A percentile compares a stretch with the other conserved stretches of the same genome.
Conservation (phyloP, 1,140 invertebrate genomes). For the Drosophila simulans region DNA sequence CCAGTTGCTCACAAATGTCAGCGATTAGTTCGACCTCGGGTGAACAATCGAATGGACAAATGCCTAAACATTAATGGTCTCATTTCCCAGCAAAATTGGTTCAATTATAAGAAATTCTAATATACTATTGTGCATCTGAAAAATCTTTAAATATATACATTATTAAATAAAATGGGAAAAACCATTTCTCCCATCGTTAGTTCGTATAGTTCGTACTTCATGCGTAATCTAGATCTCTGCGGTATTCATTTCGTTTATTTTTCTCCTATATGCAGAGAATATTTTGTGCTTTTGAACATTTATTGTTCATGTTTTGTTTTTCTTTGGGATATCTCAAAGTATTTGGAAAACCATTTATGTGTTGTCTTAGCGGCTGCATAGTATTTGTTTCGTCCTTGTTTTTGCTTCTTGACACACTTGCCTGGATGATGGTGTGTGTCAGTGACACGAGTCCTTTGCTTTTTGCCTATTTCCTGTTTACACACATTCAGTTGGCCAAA, state of each 20-base stretch:
- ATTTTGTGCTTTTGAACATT: constrained; percentile 1
- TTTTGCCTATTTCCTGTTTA: constrained; percentile 49
- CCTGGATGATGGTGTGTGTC: not conserved
- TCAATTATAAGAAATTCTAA: not conserved
- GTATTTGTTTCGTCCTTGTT: constrained; percentile 22
- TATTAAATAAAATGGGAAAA: too few relatives aligned
- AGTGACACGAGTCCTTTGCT: constrained; percentile 23
- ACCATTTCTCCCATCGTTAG: too few relatives aligned
- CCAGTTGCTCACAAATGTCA: constrained; percentile 41
- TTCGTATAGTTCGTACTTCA: too few relatives aligned
- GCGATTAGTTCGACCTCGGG: constrained; percentile 26
- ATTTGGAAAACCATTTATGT: constrained; percentile 21
- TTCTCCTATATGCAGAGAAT: not conserved
- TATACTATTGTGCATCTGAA: not conserved
- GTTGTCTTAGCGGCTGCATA: constrained; percentile 1
- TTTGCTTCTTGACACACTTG: constrained; percentile 17
- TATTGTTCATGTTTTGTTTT: not conserved
- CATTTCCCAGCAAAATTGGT: not conserved
- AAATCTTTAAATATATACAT: not conserved
- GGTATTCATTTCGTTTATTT: not conserved
- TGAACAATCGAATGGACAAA: constrained; percentile 13
- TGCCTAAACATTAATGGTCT: not conserved
- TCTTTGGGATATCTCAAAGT: not conserved
- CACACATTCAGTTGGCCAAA: constrained; percentile 22
- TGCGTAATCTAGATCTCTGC: too few relatives aligned